Evolutionary conservation across 2,888 invertebrate genomes (phyloP), one percentile per base, ranked within the genome.

Genomic region (Holacanthella duospinosa): DNA sequence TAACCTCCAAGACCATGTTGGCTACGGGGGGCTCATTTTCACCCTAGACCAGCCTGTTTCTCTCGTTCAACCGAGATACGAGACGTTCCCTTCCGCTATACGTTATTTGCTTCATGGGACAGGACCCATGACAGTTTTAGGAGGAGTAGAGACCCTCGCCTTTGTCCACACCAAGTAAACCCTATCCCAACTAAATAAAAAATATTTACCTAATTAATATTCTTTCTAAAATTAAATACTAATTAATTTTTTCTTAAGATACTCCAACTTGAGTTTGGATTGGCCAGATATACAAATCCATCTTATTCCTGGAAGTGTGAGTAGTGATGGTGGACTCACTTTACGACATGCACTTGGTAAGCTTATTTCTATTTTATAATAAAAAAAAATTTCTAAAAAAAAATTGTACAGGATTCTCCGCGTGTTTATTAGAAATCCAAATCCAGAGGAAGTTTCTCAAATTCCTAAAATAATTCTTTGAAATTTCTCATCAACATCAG

Each of bases 201-300:
- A 26, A 26, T 24, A n/a, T 25, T 43, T 59, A 59, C 43, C n/a
- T 16, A n/a, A 12, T 21, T 44, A 4, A 25, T 25, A 19, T 44
- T 54, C 27, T 24, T 25, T 60, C 55, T 44, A 16, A 55, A 55
- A 48, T n/a, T n/a, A n/a, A 36, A 36, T 12, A 36, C 36, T 27
- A 16, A 26, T 25, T 25, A 28, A 25, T 26, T 27, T 25, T 27
- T 9, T 28, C 25, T 59, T 59, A 4, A 75, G 74, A 55, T 76
- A 71, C 64, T 74, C 83, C 0, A 92, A 92, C 72, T 83, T 81
- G 0, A 82, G 86, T 0, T 83, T 87, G 1, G 92, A 93, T 75
- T 90, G 86, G 76, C 93, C 93, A 0, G 93, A 93, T 73, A 88
- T 93, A 43, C 90, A 93, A 75, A 87, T 92, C 73, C 92, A 92